Base-by-base conservation (phyloP, 2,113 vertebrate genomes). In the Peromyscus californicus region DNA sequence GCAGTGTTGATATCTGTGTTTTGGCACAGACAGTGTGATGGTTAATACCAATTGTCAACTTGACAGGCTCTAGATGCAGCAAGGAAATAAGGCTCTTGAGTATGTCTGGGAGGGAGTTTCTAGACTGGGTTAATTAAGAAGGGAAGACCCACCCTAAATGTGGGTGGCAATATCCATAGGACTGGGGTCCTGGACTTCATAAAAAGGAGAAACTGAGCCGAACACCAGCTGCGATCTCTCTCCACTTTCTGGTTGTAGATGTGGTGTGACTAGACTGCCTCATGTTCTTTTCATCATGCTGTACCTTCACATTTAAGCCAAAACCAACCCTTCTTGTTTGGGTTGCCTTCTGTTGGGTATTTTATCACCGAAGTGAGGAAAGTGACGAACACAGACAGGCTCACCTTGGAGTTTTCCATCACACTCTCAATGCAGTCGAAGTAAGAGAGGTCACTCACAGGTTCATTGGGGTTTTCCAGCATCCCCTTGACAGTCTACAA, bases 381-480 rank as follows among this genome's bases (percentile, higher is more conserved):
- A 48, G 65, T 9, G 5, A n/a, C 33, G 26, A 13, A 26, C 21
- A n/a, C 24, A 61, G 82, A 67, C 29, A 15, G 75, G 94, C 93
- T 98, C 98, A 99, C 99, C 99, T 99, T 99, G 61, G 99, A 99
- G 97, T 99, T 99, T 97, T 99, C 99, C 99, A 99, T 99, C 94
- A 99, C 99, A 0, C 99, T 99, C 96, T 99, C 99, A 54, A 99
- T 99, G 98, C 99, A 99, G 98, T 99, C 99, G 92, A 99, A 99
- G 97, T 99, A 99, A 0, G 99, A 99, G 78, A 99, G 99, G 96
- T 99, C 99, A 4, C 98, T 99, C 92, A 99, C 99, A 0, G 99
- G 99, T 96, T 99, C 99, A 26, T 99, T 99, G 65, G 99, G 99
- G 96, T 99, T 99, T 93, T 99, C 99, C 87, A 99, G 98, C 98